These are phyloP conservation scores for Oopsacas minuta DNA, from an alignment of 37 sponge, comb jelly and placozoan genomes.

Conservation along the genomic window DNA sequence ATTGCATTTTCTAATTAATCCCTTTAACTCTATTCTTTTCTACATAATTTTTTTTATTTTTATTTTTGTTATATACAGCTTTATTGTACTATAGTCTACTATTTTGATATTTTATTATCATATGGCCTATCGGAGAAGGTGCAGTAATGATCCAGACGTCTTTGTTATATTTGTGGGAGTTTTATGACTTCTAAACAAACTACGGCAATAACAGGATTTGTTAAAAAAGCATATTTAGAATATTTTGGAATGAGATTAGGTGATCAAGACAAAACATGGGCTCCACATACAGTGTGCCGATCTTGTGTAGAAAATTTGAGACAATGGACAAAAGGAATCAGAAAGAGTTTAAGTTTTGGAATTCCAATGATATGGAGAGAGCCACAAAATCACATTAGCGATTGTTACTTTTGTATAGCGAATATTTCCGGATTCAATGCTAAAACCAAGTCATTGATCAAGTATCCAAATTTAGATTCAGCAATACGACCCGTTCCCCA, in stretches of 20 bases:
- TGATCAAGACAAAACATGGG: conserved; percentile 17
- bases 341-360: not conserved
- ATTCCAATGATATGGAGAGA: conserved; percentile 16
- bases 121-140: no score
- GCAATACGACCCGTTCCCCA: conserved; percentile 15
- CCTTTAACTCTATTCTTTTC: no score
- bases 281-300: not conserved
- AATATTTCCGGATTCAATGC: not conserved
- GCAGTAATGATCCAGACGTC: no score
- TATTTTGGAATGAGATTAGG: not conserved
- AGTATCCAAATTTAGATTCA: not conserved
- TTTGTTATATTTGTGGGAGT: conserved; percentile 19
- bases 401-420: conserved; percentile 19
- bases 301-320: not conserved
- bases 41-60: no score
- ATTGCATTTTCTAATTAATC: no score
- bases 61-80: no score
- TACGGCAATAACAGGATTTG: not conserved
- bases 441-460: not conserved
- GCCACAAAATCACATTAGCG: not conserved
- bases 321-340: not conserved
- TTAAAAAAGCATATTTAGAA: not conserved
- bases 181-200: not conserved
- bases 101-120: no score
- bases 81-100: no score